Percentiles rank a stretch among this genome's conserved stretches.
phyloP scores from a whole-genome alignment of 2,888 invertebrate species.

The Drosophila paranaensis region DNA sequence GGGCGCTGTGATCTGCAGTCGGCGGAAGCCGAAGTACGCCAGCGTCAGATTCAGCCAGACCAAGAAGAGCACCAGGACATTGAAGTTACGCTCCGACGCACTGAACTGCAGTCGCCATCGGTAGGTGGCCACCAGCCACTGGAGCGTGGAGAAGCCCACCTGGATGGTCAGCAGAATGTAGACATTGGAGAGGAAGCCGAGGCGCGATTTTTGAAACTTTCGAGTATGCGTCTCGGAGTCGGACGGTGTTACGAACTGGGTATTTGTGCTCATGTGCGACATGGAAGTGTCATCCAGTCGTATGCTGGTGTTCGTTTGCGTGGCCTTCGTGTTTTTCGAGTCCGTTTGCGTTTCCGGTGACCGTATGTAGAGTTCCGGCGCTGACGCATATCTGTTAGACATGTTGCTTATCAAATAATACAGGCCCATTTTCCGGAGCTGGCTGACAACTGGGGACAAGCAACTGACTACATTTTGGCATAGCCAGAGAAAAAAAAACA shows the following conservation, averaged over 20 bases:
- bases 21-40: slow-evolving; percentile 56
- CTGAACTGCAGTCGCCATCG: slow-evolving; percentile 32
- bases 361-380: slow-evolving; percentile 39
- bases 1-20: slow-evolving; percentile 53
- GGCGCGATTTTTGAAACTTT: slow-evolving; percentile 4
- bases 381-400: slow-evolving; percentile 33
- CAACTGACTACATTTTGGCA: neutral
- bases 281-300: neutral
- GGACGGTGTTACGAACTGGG: neutral
- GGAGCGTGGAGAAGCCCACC: slow-evolving; percentile 36
- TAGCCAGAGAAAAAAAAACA: slow-evolving; percentile 2
- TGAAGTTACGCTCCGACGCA: slow-evolving; percentile 37
- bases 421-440: slow-evolving; percentile 1
- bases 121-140: slow-evolving; percentile 59
- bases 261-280: neutral
- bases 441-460: neutral
- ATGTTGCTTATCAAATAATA: slow-evolving; percentile 27
- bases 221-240: neutral
- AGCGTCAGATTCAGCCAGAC: slow-evolving; percentile 51
- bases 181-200: slow-evolving; percentile 41
- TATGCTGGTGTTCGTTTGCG: neutral
- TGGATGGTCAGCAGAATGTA: slow-evolving; percentile 45
- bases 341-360: slow-evolving; percentile 13
- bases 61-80: slow-evolving; percentile 44
- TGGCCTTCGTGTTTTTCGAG: neutral